Base-by-base conservation (phyloP, 2,113 vertebrate species). In the Eublepharis macularius region DNA sequence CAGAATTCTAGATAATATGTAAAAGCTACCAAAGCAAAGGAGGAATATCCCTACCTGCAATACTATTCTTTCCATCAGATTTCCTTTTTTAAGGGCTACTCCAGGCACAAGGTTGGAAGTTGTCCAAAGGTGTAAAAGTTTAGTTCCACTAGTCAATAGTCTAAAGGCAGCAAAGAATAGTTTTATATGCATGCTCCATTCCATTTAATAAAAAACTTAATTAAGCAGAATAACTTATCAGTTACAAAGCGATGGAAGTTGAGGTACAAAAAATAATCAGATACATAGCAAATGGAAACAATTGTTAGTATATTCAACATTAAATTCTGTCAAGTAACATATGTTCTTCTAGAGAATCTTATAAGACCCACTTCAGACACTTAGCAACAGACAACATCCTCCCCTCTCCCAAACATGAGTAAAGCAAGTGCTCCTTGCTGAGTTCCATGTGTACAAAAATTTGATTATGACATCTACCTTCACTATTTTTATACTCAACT, bases 101-200 rank as follows among this genome's bases (percentile, higher is more conserved):
- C 95, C 95, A 43, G 94, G 85, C 2, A 91, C 43, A 24, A 94
- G 90, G 77, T 92, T 93, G 83, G 96, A 96, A 65, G 96, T 92
- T 3, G 96, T 97, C 98, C 98, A 99, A 87, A 99, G 92, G 81
- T 97, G 96, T 17, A 99, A 93, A 88, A 99, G 96, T 88, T 97
- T 97, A 86, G 97, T 98, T 91, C 98, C 98, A 88, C 93, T 93
- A 69, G 97, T 97, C 77, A 99, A 95, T 76, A 98, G 94, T 69
- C 99, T 98, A 91, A n/a, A 85, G 85, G 29, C 76, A 66, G 74
- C 86, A 36, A 77, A 54, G 32, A 73, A 66, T 81, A 63, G 88
- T 84, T 86, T 65, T 83, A 63, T 36, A 17, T n/a, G 7, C 21
- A 54, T 2, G n/a, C 47, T 34, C n/a, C 19, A 80, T 13, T 41